Evolutionary conservation across 2,888 invertebrate species (phyloP).

Genomic region (Antheraea yamamai): DNA sequence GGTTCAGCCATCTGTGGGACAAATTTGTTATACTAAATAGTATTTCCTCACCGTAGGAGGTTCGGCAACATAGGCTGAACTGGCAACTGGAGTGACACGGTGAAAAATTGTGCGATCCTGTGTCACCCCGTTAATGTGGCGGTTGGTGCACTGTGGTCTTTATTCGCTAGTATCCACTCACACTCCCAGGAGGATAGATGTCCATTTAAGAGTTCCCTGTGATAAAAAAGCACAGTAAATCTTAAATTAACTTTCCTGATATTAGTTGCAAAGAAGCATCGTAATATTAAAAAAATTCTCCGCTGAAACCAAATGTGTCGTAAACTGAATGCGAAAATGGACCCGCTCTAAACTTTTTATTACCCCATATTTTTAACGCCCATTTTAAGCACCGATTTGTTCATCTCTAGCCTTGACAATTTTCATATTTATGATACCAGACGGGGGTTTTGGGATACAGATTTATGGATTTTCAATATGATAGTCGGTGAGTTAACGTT

Average conservation of each 20-base stretch:
- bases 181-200: too few species aligned
- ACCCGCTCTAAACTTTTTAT: background rate
- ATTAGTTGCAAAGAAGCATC: background rate
- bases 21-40: too few species aligned
- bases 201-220: too few species aligned
- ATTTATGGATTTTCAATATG: conserved; percentile 19
- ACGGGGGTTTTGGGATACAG: conserved; percentile 4
- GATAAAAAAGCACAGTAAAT: background rate
- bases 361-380: background rate
- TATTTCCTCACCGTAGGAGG: too few species aligned
- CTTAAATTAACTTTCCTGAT: background rate
- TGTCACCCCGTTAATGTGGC: too few species aligned
- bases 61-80: too few species aligned
- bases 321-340: background rate
- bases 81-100: too few species aligned
- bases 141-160: too few species aligned
- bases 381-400: conserved; percentile 8
- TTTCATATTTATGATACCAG: conserved; percentile 9
- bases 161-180: too few species aligned
- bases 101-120: too few species aligned
- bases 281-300: background rate
- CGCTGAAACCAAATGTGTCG: background rate
- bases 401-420: conserved; percentile 14
- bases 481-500: conserved; percentile 10
- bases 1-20: too few species aligned